These are phyloP conservation scores for Oeneis ivallda DNA, from an alignment of 2,888 invertebrate species.

Conservation along the genomic window DNA sequence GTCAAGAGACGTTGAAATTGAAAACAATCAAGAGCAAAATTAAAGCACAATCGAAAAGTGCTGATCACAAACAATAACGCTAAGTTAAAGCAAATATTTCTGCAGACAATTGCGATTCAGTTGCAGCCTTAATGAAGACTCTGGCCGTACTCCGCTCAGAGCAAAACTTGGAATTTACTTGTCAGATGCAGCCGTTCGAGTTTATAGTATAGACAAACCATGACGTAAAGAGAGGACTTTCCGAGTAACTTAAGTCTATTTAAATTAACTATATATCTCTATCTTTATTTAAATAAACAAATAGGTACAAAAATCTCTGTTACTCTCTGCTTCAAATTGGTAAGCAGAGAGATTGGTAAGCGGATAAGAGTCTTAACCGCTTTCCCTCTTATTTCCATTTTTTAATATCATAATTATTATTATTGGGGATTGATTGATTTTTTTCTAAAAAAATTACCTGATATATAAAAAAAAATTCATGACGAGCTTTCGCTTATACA, in stretches of 20 bases:
- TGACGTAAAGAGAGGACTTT: neutral
- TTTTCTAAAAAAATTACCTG: no score
- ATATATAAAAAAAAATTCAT: no score
- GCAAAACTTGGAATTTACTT: conserved; percentile 13
- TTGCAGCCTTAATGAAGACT: conserved; percentile 14
- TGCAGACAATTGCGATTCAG: conserved; percentile 14
- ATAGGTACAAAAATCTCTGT: neutral
- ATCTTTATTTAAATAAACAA: neutral
- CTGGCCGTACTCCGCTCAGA: conserved; percentile 8
- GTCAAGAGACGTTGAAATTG: conserved; percentile 11
- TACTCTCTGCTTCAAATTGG: neutral
- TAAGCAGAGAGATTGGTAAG: no score
- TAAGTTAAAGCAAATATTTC: conserved; percentile 6
- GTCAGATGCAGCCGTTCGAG: conserved; percentile 8
- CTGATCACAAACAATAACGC: conserved; percentile 30
- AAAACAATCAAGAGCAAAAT: conserved; percentile 31
- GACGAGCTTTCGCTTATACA: no score
- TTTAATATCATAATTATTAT: no score
- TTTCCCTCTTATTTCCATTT: no score
- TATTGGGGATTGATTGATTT: no score
- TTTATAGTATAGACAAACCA: conserved; percentile 3
- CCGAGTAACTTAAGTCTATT: neutral
- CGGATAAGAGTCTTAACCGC: no score
- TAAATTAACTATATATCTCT: no score
- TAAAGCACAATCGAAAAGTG: conserved; percentile 27